Conservation (phyloP, 2,797 vertebrate species). For the Enteromius viviparus region DNA sequence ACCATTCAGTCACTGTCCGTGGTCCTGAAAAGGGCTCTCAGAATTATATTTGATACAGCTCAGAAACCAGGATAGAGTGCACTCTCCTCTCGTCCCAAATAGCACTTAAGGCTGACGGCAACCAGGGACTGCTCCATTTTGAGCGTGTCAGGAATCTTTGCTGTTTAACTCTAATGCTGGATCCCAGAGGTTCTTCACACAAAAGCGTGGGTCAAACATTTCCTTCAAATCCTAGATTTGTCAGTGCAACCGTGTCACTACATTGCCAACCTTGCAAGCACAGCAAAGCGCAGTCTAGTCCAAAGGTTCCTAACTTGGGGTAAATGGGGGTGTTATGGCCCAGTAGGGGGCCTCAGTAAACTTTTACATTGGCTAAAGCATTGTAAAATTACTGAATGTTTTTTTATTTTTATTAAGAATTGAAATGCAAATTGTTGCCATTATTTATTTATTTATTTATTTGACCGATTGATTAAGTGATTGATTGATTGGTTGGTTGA, state of each 20-base stretch:
- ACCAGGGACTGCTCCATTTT: conserved; percentile 64
- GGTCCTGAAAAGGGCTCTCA: conserved; percentile 70
- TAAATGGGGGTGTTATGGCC: not conserved
- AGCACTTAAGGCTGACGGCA: conserved; percentile 50
- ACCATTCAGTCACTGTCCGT: conserved; percentile 64
- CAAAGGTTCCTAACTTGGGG: not conserved
- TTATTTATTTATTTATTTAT: not conserved
- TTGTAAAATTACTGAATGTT: not conserved
- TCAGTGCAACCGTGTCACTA: conserved; percentile 11
- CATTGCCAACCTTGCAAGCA: not conserved
- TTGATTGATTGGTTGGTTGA: too few relatives aligned
- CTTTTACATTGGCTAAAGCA: not conserved
- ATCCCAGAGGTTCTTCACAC: conserved; percentile 31
- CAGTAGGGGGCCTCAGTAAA: not conserved
- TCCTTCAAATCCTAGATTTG: conserved; percentile 38
- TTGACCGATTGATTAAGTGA: not conserved
- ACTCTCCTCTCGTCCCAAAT: conserved; percentile 57
- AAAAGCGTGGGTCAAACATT: not conserved
- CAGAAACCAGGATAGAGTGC: conserved; percentile 64
- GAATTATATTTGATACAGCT: conserved; percentile 60
- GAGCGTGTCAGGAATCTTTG: conserved; percentile 56
- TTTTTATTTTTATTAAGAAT: not conserved
- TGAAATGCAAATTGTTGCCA: not conserved
- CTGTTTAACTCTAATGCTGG: conserved; percentile 48
- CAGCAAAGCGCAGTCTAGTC: conserved; percentile 10